Base-by-base conservation (phyloP, 2,888 invertebrate species). In the Therioaphis trifolii region DNA sequence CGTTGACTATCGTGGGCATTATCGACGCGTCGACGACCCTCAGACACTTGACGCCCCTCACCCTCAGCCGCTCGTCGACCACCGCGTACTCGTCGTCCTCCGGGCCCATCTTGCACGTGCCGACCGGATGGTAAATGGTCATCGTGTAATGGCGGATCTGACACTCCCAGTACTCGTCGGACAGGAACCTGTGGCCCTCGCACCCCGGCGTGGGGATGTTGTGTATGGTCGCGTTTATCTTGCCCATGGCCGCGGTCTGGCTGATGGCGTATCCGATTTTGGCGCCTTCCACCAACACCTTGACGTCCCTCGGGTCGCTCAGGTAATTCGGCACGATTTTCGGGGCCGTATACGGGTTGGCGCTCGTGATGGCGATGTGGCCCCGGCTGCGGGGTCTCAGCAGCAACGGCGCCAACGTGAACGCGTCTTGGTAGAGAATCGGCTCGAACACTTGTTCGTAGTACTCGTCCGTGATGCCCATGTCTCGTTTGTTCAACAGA, bases 301-400 rank as follows among this genome's bases (percentile, higher is more conserved):
- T 89, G 18, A 95, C 88, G 87, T 97, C 97, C 52, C 91, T 89
- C 0, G 93, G 93, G 87, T 95, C 91, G 0, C 91, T 89, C 87
- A 93, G 94, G 88, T 98, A 98, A 88, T 97, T 96, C 0, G 98
- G 94, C 88, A 94, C 93, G 85, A 98, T 95, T n/a, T 92, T 88
- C 0, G 97, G 96, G 86, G 94, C 92, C 0, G 93, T 91, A 80
- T 91, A 90, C 0, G 96, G 94, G 88, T 95, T 91, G 0, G 90
- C 89, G 72, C 94, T 93, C 86, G 90, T 91, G 1, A 98, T 89
- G 86, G 91, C 89, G 18, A 96, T 88, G 86, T 89, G 91, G 0
- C 95, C 95, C 68, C 92, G 89, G 86, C 95, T 95, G 85, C 90
- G 91, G 0, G 95, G 95, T 77, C 95, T 89, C 87, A 95, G 88